phyloP scores from a whole-genome alignment of 1,140 invertebrate species.

The Vanessa atalanta region DNA sequence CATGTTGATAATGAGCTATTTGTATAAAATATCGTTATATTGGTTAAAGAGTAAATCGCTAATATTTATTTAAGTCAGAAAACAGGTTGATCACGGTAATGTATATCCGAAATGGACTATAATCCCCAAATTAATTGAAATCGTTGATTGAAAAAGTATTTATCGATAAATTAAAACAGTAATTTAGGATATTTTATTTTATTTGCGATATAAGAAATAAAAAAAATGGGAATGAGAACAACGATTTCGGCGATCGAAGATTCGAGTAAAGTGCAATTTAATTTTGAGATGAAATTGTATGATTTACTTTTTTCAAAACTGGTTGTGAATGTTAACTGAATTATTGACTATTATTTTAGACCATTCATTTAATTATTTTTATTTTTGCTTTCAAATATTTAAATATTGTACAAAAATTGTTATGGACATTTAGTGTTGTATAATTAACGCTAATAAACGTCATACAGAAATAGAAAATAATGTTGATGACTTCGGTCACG shows the following conservation, averaged over 20 bases:
- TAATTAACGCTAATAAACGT: not conserved
- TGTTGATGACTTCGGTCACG: no score
- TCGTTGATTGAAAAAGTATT: no score
- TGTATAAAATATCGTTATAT: not conserved
- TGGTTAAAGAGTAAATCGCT: no score
- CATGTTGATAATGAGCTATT: slow-evolving; percentile 29
- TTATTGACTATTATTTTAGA: not conserved
- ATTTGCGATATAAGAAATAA: not conserved
- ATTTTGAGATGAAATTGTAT: slow-evolving; percentile 5
- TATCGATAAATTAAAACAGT: no score
- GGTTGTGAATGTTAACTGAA: not conserved
- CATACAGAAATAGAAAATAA: no score
- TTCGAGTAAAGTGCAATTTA: slow-evolving; percentile 16
- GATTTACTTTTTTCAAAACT: not conserved
- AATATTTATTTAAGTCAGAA: no score
- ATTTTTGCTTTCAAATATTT: not conserved
- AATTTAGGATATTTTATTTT: no score
- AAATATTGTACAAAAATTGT: not conserved
- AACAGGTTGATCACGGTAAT: no score
- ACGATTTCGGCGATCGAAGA: slow-evolving; percentile 9
- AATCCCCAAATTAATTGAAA: no score
- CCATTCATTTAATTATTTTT: not conserved
- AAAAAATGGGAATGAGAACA: slow-evolving; percentile 15
- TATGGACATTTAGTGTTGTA: not conserved
- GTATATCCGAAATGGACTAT: no score